Base-by-base conservation (phyloP, 2,888 invertebrate genomes). In the Stenurella melanura region DNA sequence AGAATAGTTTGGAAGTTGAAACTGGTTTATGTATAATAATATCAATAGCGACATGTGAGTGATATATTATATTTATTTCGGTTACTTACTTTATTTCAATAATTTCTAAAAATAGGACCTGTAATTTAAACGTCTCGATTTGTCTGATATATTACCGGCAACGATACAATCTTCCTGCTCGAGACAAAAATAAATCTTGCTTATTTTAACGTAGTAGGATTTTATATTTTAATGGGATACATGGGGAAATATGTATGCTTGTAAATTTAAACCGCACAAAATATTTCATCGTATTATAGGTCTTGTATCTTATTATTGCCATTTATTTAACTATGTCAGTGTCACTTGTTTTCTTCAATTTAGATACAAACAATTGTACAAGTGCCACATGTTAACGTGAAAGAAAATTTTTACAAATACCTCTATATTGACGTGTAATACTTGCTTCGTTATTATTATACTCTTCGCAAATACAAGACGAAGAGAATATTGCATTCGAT, bases 141-240 rank as follows among this genome's bases (percentile, higher is more conserved):
- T 50, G 5, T 50, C n/a, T 50, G 50, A 50, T 50, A 15, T 50
- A 50, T 50, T 50, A 50, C n/a, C n/a, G 50, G 50, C 50, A 50
- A 50, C 50, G 50, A 50, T 12, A 50, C 50, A 50, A 12, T 50
- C 50, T 50, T 50, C 50, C 50, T 50, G 50, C n/a, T 50, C 50
- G 50, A 50, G 50, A 50, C n/a, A n/a, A 50, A 50, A 50, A 50
- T 50, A 50, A 50, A 50, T 50, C 42, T 42, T 5, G n/a, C 50
- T 50, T 50, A 50, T 38, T 38, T 38, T 42, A 42, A 42, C 42
- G 42, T n/a, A 50, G 50, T n/a, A n/a, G n/a, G n/a, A 50, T 50
- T 17, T 50, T 50, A 50, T 50, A 50, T 50, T 50, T 50, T 50
- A 50, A 50, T 15, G n/a, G 50, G n/a, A 50, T 50, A n/a, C 7